phyloP scores from a whole-genome alignment of 2,113 vertebrate species.

The Nesoenas mayeri region DNA sequence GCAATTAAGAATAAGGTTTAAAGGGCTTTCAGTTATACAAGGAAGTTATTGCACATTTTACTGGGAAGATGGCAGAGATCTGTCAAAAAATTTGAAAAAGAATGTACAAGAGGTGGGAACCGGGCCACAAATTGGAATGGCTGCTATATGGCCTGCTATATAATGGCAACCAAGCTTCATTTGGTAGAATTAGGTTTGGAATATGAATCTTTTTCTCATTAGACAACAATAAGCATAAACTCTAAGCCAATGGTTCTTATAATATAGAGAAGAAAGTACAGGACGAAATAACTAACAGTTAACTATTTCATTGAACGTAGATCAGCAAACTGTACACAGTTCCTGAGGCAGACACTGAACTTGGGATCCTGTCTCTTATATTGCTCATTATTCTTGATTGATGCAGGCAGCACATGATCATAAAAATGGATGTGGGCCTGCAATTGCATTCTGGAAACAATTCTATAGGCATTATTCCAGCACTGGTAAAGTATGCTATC shows the following conservation, averaged over 20 bases:
- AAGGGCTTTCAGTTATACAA: not conserved
- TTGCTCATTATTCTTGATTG: not conserved
- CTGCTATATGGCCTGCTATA: not conserved
- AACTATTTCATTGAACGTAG: not conserved
- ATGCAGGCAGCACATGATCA: not conserved
- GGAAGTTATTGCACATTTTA: not conserved
- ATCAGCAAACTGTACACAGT: not conserved
- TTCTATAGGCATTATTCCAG: not conserved
- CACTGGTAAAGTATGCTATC: not conserved
- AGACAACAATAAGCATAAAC: not conserved
- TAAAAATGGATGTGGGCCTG: not conserved
- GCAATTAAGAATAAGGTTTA: not conserved
- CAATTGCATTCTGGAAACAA: not conserved
- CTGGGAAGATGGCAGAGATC: not conserved
- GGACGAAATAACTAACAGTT: not conserved
- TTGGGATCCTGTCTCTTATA: accelerated
- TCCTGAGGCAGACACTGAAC: not conserved
- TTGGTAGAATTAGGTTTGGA: not conserved
- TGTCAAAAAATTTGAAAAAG: not conserved
- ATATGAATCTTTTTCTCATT: not conserved
- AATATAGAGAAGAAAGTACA: not conserved
- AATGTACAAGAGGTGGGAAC: not conserved
- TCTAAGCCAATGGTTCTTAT: not conserved
- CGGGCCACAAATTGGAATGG: not conserved
- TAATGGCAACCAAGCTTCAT: not conserved